Base-by-base conservation (phyloP, 2,888 invertebrate genomes). In the Drosophila anomalata region DNA sequence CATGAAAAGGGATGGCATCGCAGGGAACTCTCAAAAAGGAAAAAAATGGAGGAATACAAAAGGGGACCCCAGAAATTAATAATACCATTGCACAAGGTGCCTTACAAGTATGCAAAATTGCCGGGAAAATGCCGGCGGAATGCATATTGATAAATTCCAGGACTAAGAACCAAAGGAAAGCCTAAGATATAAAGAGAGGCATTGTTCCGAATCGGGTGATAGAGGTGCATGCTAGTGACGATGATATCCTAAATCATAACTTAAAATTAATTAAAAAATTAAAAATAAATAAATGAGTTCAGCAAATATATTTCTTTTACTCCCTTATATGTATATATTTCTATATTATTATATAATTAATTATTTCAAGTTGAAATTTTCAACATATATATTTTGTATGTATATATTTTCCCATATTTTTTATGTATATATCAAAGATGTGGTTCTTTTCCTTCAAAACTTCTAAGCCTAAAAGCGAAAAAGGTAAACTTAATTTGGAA, bases 91-190 rank as follows among this genome's bases (percentile, higher is more conserved):
- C 57, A 24, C 51, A 56, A 76, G 76, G 61, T 60, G 68, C 9
- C 36, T 67, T 48, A 22, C 60, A 73, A 66, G 77, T 73, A 75
- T 67, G 78, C 66, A 75, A 78, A 78, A 66, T 77, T 57, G 78
- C 68, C 59, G 47, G 50, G 57, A 60, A 58, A 58, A 77, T 73
- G 44, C 29, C 33, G 24, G 36, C 22, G 77, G 71, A 77, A 53
- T 60, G 79, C 72, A 80, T 78, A 78, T 80, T 78, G 80, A 80
- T 79, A 79, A 78, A 78, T 77, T 72, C 67, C 62, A 55, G 57
- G 17, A 58, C 61, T 44, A 61, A 51, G 62, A 50, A 48, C 31
- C 52, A 44, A 39, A 54, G 44, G 14, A 29, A 50, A 65, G 52
- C 29, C 52, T 24, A 14, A 24, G 42, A 31, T 36, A 53, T 47